Evolutionary conservation across 2,888 invertebrate species (phyloP).

Genomic region (Cetonia aurata): DNA sequence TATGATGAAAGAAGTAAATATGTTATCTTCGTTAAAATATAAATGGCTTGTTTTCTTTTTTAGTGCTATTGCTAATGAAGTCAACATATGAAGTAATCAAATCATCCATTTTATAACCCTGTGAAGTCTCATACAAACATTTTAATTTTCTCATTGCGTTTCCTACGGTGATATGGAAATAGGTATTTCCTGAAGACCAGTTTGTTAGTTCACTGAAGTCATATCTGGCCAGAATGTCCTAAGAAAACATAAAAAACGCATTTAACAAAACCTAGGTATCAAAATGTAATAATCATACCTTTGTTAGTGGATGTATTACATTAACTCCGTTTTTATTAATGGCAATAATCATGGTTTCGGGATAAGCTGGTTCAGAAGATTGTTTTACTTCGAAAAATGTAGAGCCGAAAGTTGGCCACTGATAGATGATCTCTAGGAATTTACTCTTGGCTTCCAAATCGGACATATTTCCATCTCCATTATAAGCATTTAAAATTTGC

Average conservation of each 20-base stretch:
- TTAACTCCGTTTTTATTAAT: constrained; percentile 93
- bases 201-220: constrained; percentile 91
- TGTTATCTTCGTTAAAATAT: constrained; percentile 33
- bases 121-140: constrained; percentile 88
- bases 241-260: constrained; percentile 53
- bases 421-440: constrained; percentile 82
- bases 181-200: constrained; percentile 96
- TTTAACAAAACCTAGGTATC: not conserved
- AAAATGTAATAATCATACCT: constrained; percentile 69
- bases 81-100: constrained; percentile 91
- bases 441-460: constrained; percentile 83
- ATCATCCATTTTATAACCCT: constrained; percentile 98
- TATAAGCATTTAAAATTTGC: constrained; percentile 74
- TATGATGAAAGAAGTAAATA: not conserved
- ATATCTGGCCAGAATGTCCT: constrained; percentile 87
- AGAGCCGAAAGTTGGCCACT: constrained; percentile 92
- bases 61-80: constrained; percentile 64
- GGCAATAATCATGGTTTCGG: constrained; percentile 88
- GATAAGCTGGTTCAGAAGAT: constrained; percentile 87
- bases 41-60: constrained; percentile 45
- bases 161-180: constrained; percentile 96
- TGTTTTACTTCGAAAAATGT: constrained; percentile 97
- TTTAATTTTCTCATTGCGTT: constrained; percentile 92
- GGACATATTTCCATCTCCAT: constrained; percentile 72
- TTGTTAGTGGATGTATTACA: constrained; percentile 87